Evolutionary conservation across 2,113 vertebrate genomes (phyloP).

Genomic region (Macquaria ambigua): DNA sequence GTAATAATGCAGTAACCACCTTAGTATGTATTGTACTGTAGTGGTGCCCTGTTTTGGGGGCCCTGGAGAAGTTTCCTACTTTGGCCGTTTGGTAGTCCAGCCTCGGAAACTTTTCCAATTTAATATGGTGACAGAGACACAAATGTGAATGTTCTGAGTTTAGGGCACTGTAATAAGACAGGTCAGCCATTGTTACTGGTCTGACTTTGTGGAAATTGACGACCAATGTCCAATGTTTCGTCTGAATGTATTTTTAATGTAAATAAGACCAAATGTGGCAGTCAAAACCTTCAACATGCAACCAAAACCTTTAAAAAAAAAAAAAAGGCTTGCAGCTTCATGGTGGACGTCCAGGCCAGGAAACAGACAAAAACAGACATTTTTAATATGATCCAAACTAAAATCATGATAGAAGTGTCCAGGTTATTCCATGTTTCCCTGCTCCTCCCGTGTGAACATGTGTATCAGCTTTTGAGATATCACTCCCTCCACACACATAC

Average conservation of each 20-base stretch:
- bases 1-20: too few species aligned
- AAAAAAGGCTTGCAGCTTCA: not conserved
- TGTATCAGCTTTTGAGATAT: conserved; percentile 54
- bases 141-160: too few species aligned
- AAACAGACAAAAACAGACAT: not conserved
- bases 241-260: not conserved
- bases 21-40: not conserved
- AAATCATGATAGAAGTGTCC: conserved; percentile 5
- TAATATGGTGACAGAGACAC: not conserved
- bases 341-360: not conserved
- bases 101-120: not conserved
- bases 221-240: not conserved
- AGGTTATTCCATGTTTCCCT: conserved; percentile 43
- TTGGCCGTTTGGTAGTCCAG: not conserved
- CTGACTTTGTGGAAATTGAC: not conserved
- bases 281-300: not conserved
- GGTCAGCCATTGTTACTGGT: not conserved
- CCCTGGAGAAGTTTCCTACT: not conserved
- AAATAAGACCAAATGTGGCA: not conserved
- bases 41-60: not conserved
- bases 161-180: not conserved
- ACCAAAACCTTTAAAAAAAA: not conserved
- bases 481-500: conserved; percentile 41
- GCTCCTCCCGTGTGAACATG: conserved; percentile 55
- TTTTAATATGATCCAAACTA: not conserved